Conservation (phyloP, 1,140 invertebrate genomes). For the Cardiocondyla obscurior region DNA sequence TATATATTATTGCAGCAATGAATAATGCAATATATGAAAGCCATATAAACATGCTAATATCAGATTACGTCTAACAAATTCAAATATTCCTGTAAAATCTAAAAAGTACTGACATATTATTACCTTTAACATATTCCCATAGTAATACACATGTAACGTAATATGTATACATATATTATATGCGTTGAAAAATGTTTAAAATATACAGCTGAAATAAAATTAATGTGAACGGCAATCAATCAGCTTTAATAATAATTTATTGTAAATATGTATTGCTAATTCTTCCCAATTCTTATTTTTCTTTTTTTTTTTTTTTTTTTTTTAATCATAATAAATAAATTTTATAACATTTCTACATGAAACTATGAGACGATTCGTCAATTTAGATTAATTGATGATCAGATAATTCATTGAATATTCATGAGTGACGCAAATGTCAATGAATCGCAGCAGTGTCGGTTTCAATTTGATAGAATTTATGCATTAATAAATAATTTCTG, state of each 20-base stretch:
- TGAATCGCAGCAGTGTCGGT: neutral
- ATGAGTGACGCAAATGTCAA: conserved; percentile 7
- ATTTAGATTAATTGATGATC: conserved; percentile 43
- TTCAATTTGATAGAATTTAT: neutral
- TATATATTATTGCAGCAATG: neutral
- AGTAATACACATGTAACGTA: neutral
- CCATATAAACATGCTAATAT: conserved; percentile 5
- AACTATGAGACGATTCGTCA: neutral
- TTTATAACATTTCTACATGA: neutral
- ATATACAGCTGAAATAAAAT: conserved; percentile 2
- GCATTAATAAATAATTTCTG: conserved; percentile 5
- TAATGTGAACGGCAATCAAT: neutral
- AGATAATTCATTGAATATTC: conserved; percentile 10
- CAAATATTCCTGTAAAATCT: conserved; percentile 5
- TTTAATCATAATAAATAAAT: neutral
- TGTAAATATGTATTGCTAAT: neutral
- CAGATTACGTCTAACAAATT: neutral
- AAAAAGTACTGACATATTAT: neutral
- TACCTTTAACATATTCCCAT: neutral
- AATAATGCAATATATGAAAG: neutral
- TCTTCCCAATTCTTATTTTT: neutral
- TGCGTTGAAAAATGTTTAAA: neutral
- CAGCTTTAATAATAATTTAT: conserved; percentile 13
- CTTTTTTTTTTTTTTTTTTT: too few species aligned
- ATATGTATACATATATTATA: neutral